These are phyloP conservation scores for Dendropsophus ebraccatus DNA, from an alignment of 2,113 vertebrate species.

Conservation along the genomic window DNA sequence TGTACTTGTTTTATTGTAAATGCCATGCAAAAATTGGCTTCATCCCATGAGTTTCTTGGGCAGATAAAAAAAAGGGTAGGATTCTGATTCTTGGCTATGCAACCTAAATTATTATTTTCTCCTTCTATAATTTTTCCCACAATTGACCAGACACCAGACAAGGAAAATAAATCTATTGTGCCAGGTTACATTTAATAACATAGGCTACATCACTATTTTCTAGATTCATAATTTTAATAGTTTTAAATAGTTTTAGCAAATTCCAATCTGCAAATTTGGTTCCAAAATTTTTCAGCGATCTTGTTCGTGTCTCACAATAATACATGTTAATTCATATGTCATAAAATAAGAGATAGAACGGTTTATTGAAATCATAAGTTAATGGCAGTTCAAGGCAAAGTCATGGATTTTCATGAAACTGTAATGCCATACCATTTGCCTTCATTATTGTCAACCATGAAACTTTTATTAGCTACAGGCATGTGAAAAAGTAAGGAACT, in stretches of 20 bases:
- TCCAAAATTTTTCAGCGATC: background rate
- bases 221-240: constrained; percentile 5
- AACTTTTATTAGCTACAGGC: too few relatives aligned
- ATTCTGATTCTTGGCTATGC: background rate
- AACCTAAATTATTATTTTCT: background rate
- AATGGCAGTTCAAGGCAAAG: background rate
- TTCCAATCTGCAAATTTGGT: background rate
- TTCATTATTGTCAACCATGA: background rate
- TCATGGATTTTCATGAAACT: background rate
- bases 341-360: constrained; percentile 12
- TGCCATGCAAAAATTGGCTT: background rate
- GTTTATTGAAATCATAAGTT: constrained; percentile 12
- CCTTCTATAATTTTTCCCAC: background rate
- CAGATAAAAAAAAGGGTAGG: background rate
- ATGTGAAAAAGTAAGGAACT: too few relatives aligned
- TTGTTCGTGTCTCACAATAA: background rate
- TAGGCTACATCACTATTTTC: background rate
- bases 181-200: background rate
- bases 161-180: background rate
- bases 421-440: constrained; percentile 2
- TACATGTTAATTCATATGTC: background rate
- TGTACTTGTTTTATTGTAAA: background rate
- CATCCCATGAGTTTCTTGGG: background rate
- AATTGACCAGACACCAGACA: background rate
- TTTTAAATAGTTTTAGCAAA: background rate